Percentiles rank a stretch among this genome's conserved stretches.
These are phyloP conservation scores for Tortricodes alternella DNA, from an alignment of 2,888 invertebrate genomes.

Conservation along the genomic window DNA sequence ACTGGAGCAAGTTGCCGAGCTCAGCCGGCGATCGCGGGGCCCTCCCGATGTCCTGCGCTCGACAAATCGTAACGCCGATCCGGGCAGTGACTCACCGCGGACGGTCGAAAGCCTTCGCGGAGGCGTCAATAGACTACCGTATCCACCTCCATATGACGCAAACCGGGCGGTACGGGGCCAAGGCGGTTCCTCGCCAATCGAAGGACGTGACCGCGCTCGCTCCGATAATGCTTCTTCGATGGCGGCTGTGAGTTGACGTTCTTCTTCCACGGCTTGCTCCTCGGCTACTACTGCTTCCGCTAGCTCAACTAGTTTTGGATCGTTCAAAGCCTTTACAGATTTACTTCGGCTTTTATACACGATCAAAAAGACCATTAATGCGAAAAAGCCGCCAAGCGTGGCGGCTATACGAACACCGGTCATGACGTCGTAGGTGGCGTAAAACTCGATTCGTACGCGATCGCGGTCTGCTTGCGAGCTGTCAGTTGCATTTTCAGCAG, in stretches of 20 bases:
- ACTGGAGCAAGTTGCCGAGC: slow-evolving; percentile 93
- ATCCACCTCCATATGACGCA: slow-evolving; percentile 83
- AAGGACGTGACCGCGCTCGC: slow-evolving; percentile 77
- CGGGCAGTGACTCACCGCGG: slow-evolving; percentile 84
- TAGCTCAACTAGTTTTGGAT: slow-evolving; percentile 90
- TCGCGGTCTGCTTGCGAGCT: slow-evolving; percentile 83
- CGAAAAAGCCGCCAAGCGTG: slow-evolving; percentile 95
- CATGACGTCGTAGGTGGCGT: slow-evolving; percentile 96
- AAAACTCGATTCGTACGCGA: slow-evolving; percentile 90
- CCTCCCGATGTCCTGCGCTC: slow-evolving; percentile 78
- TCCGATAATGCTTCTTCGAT: slow-evolving; percentile 85
- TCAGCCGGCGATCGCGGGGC: slow-evolving; percentile 84
- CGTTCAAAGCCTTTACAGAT: slow-evolving; percentile 88
- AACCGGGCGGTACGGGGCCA: slow-evolving; percentile 72
- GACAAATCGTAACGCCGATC: slow-evolving; percentile 79
- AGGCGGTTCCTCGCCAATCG: slow-evolving; percentile 87
- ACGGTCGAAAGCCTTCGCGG: slow-evolving; percentile 84
- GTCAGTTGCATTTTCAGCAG: slow-evolving; percentile 65
- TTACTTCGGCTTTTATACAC: slow-evolving; percentile 94
- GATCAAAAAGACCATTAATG: slow-evolving; percentile 94
- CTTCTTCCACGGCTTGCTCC: slow-evolving; percentile 86
- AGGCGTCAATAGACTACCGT: slow-evolving; percentile 88
- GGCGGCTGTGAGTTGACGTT: slow-evolving; percentile 88
- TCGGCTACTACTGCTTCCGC: slow-evolving; percentile 89
- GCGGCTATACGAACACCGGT: slow-evolving; percentile 96